phyloP scores from a whole-genome alignment of 2,113 vertebrate species.

The Paramormyrops kingsleyae region DNA sequence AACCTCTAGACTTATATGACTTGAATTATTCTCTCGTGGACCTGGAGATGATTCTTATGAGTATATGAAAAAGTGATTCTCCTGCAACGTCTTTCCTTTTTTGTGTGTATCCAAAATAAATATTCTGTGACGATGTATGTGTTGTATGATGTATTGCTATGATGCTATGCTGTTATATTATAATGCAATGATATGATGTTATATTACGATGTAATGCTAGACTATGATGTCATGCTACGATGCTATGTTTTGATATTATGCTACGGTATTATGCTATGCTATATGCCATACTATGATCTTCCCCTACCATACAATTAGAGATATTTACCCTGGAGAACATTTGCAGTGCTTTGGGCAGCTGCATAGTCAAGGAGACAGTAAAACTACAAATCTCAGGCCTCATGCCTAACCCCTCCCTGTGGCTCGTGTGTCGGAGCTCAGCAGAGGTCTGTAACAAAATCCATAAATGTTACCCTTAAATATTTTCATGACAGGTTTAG shows the following conservation, averaged over 20 bases:
- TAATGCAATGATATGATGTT: not conserved
- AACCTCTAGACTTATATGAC: not conserved
- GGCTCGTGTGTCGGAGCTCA: not conserved
- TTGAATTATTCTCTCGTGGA: not conserved
- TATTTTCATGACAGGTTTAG: not conserved
- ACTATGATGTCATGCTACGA: not conserved
- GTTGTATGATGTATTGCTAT: not conserved
- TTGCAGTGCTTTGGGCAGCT: not conserved
- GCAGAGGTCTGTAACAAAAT: not conserved
- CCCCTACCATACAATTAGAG: not conserved
- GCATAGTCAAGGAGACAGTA: not conserved
- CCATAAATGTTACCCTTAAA: not conserved
- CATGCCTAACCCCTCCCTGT: not conserved
- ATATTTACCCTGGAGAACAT: not conserved
- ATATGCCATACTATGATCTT: not conserved
- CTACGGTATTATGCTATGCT: not conserved
- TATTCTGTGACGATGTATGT: not conserved
- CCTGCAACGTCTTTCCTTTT: not conserved
- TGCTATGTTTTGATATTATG: not conserved
- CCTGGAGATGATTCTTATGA: not conserved
- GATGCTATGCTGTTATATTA: not conserved
- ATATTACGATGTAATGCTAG: not conserved
- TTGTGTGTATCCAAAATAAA: not conserved
- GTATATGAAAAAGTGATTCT: not conserved
- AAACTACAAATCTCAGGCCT: not conserved